Evolutionary conservation across 2,113 vertebrate genomes (phyloP), one percentile per base, ranked within the genome.

Genomic region (Psammodynastes pulverulentus): DNA sequence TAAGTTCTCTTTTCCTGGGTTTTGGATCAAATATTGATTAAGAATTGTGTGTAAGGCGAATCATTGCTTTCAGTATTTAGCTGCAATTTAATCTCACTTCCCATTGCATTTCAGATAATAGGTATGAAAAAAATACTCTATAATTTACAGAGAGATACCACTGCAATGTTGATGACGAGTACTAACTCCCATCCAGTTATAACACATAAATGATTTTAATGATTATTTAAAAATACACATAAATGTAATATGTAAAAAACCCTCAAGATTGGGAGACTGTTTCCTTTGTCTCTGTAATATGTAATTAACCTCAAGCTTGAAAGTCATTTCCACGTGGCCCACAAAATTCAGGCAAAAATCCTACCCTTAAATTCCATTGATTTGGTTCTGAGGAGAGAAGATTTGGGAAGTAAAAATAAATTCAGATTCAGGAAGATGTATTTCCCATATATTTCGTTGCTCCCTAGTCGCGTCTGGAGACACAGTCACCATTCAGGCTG

Each of bases 21-120:
- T 85, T 94, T 62, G 29, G 45, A 52, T 89, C 92, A 91, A 84
- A 88, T 89, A 52, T 89, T 89, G 39, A 54, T 39, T 58, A 84
- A 84, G 21, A 43, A 19, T 45, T n/a, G 23, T 53, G 3, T 54
- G 53, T 39, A 19, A 88, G 19, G 45, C 72, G 21, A 72, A 34
- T 45, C 10, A 86, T 86, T 79, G 34, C 17, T 43, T 34, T 79
- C 19, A 79, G 7, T 21, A 9, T 21, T 79, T 86, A 48, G 45
- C 46, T 29, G 26, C 45, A 53, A 29, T 34, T 34, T 23, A 54
- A 39, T 39, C 24, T 51, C 34, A 29, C 13, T 79, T 51, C 51
- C 72, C 52, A 19, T 9, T 84, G 8, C 34, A 54, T 54, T 90
- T 4, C 49, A 54, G 51, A 52, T 29, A 46, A 49, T 12, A 79